Conservation (phyloP, 1,140 invertebrate genomes). For the Popillia japonica region DNA sequence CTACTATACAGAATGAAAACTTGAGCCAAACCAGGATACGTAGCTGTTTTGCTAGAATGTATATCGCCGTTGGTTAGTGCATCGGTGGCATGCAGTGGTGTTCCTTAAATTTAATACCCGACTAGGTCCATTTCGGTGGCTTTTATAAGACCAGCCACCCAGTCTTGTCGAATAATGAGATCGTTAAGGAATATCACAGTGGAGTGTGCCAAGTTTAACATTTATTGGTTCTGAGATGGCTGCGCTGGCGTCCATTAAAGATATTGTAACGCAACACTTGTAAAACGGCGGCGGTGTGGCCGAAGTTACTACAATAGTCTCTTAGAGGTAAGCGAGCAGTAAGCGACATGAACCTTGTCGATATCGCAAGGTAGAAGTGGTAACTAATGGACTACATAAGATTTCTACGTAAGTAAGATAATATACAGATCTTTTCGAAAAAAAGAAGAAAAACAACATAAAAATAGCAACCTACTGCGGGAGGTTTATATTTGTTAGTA, state of each 20-base stretch:
- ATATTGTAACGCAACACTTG: slow-evolving; percentile 5
- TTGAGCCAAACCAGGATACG: background rate
- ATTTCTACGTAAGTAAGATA: no score
- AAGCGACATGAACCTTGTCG: no score
- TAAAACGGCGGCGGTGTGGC: background rate
- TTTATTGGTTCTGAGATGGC: slow-evolving; percentile 2
- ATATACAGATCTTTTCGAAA: no score
- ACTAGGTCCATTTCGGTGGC: slow-evolving; percentile 6
- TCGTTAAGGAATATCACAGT: slow-evolving; percentile 14
- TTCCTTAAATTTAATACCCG: slow-evolving; percentile 15
- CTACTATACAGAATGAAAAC: background rate
- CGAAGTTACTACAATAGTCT: no score
- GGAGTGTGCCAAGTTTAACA: background rate
- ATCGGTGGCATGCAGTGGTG: background rate
- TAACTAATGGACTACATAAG: no score
- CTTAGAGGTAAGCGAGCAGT: no score
- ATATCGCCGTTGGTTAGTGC: background rate
- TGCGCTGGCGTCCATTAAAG: background rate
- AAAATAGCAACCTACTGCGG: no score
- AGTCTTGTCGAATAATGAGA: background rate
- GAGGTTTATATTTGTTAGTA: no score
- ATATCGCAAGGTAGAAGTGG: no score
- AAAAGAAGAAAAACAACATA: no score
- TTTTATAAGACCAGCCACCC: background rate
- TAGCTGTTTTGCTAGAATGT: background rate